phyloP scores from a whole-genome alignment of 2,797 vertebrate species.

The Enteromius radiatus region DNA sequence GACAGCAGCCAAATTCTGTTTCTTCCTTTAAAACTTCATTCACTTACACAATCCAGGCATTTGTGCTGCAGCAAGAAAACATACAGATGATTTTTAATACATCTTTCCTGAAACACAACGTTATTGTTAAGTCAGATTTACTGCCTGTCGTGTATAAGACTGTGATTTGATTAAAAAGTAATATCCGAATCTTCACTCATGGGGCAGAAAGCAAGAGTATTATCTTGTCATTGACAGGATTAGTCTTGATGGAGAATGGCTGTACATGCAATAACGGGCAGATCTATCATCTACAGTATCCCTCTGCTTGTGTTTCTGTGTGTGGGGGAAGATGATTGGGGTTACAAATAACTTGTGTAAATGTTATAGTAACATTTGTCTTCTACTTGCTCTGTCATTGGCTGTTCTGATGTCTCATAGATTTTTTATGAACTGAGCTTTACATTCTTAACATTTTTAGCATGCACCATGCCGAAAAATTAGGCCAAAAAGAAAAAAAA shows the following conservation, averaged over 20 bases:
- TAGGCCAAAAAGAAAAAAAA: not conserved
- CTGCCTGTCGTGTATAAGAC: conserved; percentile 21
- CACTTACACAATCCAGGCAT: not conserved
- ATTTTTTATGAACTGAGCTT: conserved; percentile 5
- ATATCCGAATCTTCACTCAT: conserved; percentile 42
- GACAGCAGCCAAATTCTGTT: conserved; percentile 4
- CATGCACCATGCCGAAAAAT: not conserved
- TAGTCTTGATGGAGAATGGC: conserved; percentile 39
- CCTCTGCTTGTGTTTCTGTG: conserved; percentile 15
- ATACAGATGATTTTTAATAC: not conserved
- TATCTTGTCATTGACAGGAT: conserved; percentile 50
- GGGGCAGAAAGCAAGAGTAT: conserved; percentile 40
- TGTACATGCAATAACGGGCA: conserved; percentile 30
- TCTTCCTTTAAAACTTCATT: conserved; percentile 15
- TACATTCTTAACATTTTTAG: conserved; percentile 8
- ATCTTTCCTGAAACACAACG: not conserved
- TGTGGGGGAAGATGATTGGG: conserved; percentile 31
- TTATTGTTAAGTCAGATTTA: conserved; percentile 35
- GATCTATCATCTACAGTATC: conserved; percentile 38
- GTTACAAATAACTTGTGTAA: conserved; percentile 37
- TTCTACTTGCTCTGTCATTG: conserved; percentile 27
- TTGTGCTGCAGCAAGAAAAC: not conserved
- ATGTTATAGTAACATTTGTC: conserved; percentile 38
- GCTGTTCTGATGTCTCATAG: not conserved
- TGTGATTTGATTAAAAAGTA: conserved; percentile 52